Percentiles rank a stretch among this genome's conserved stretches.
These are phyloP conservation scores for Pharmacophagus antenor DNA, from an alignment of 2,888 invertebrate species.

Conservation along the genomic window DNA sequence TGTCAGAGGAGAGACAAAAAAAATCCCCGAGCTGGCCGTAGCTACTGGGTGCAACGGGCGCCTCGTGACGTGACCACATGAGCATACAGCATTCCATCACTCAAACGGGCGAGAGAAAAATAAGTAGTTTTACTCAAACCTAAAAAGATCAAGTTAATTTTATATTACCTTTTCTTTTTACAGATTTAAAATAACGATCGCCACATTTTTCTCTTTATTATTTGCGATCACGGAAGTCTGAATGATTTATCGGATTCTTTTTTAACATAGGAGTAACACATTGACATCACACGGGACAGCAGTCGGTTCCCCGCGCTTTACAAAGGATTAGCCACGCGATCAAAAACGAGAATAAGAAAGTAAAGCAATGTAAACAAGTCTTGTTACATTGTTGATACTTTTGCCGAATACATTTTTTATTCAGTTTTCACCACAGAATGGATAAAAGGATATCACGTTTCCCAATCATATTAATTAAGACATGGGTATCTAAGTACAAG, in stretches of 20 bases:
- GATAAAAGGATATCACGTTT: neutral
- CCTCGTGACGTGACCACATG: slow-evolving; percentile 45
- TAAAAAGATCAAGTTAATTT: slow-evolving; percentile 20
- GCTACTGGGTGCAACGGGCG: slow-evolving; percentile 65
- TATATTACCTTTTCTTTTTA: slow-evolving; percentile 14
- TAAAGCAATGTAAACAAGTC: slow-evolving; percentile 1
- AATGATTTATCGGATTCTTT: too few species aligned
- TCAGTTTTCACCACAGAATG: neutral
- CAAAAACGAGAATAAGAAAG: slow-evolving; percentile 9
- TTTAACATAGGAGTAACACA: neutral
- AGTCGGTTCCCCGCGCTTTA: neutral
- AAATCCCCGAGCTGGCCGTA: slow-evolving; percentile 54
- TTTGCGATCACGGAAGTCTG: too few species aligned
- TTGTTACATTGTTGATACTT: slow-evolving; percentile 11
- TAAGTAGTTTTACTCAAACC: slow-evolving; percentile 21
- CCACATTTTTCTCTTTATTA: too few species aligned
- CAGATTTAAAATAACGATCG: slow-evolving; percentile 5
- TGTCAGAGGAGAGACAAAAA: slow-evolving; percentile 76
- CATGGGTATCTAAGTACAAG: too few species aligned
- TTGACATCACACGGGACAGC: neutral
- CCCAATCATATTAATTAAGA: neutral
- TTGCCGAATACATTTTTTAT: neutral
- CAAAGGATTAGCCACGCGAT: slow-evolving; percentile 2
- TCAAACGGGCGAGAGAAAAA: slow-evolving; percentile 40
- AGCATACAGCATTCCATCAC: slow-evolving; percentile 44